Base-by-base conservation (phyloP, 2,888 invertebrate genomes). In the Orthonychiurus folsomi region DNA sequence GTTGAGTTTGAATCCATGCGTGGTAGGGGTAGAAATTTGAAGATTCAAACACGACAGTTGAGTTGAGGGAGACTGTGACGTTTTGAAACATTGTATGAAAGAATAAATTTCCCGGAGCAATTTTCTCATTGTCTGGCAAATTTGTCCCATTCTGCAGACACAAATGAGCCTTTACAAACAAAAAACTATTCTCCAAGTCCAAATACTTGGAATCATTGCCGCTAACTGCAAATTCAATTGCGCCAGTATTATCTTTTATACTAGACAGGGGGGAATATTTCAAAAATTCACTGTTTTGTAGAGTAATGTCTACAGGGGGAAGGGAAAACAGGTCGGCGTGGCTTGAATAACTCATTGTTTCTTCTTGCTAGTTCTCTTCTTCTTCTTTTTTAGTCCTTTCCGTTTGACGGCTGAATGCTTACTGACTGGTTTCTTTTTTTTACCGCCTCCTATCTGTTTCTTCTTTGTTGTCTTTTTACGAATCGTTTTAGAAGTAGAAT, bases 161-260 rank as follows among this genome's bases (percentile, higher is more conserved):
- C 15, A 37, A 37, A 37, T 37, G 37, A 9, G 37, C 37, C 15
- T 37, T 37, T 5, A 37, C 37, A 15, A 9, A 37, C 9, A 37
- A 9, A 37, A 37, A 37, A 15, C 37, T 37, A 15, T 37, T 37
- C 9, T 37, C 5, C 5, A 37, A 37, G 37, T 37, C 37, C 37
- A 37, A 9, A 37, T 37, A 37, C 37, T 37, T 37, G 37, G 9
- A 9, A 15, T 37, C 37, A 37, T 37, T 37, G 5, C 37, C 37
- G 5, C 15, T 37, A 15, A 37, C 15, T 5, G 37, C 15, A 37
- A 37, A 37, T 37, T 37, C 37, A 5, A 37, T 15, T 15, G 37
- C 9, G 37, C 15, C 28, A 3, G 56, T 9, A 28, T 56, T 56
- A 18, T 56, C 56, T 28, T 56, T 56, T 26, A 56, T 37, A 25